Evolutionary conservation across 2,113 vertebrate genomes (phyloP).

Genomic region (Sinocyclocheilus maitianheensis): DNA sequence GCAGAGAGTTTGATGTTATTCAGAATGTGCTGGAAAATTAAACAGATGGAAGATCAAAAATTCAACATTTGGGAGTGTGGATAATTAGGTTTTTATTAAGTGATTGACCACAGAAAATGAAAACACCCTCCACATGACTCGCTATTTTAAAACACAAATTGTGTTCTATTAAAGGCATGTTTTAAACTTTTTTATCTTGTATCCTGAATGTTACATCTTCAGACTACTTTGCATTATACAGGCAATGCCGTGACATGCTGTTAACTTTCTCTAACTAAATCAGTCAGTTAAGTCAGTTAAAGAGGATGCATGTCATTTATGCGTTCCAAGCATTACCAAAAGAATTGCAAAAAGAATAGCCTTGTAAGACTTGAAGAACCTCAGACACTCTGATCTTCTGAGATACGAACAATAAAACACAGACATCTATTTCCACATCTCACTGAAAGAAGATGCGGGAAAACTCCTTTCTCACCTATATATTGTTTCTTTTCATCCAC

Average conservation of each 20-base stretch:
- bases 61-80: background rate
- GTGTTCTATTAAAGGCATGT: background rate
- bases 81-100: background rate
- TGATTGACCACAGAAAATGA: background rate
- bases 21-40: constrained; percentile 1
- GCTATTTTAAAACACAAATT: background rate
- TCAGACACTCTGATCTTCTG: too few relatives aligned
- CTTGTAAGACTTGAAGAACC: too few relatives aligned
- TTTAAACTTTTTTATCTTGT: background rate
- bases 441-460: too few relatives aligned
- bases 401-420: too few relatives aligned
- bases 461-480: too few relatives aligned
- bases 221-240: background rate
- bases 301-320: background rate
- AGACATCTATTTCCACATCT: too few relatives aligned
- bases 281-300: background rate
- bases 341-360: background rate
- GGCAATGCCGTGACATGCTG: background rate
- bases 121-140: background rate
- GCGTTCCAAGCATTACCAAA: background rate
- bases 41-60: constrained; percentile 13
- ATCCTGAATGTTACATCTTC: background rate
- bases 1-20: background rate
- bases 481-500: too few relatives aligned
- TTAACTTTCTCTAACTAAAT: background rate